Base-by-base conservation (phyloP, 2,797 vertebrate genomes). In the Gambusia yucatana region DNA sequence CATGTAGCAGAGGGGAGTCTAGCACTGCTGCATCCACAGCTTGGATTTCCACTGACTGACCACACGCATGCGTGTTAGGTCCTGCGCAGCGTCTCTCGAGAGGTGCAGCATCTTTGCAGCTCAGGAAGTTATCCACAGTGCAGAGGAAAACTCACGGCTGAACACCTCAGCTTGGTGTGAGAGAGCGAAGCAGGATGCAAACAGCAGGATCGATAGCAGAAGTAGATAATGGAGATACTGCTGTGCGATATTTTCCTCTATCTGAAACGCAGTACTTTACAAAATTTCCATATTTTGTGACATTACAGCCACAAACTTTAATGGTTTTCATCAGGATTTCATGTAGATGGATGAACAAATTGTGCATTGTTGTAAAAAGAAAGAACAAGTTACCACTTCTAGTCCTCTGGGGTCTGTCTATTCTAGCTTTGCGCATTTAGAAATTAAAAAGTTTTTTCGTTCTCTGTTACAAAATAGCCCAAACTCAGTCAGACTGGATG, bases 1-100 rank as follows among this genome's bases (percentile, higher is more conserved):
- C 81, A 36, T 5, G 11, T 69, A 84, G 55, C 75, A 90, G 78
- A 87, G 90, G 69, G 72, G 84, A 91, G 86, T 79, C 76, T 85
- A 75, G 44, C 77, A 10, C 78, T 33, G 69, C 78, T 65, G 85
- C 81, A 39, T 41, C 67, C 82, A 72, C 6, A 36, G 47, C 73
- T 77, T 50, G 76, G 67, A 78, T 81, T 46, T 63, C 36, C 3
- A 48, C 74, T 8, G 4, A 48, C 74, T 8, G 16, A 76, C 33
- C 11, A 9, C 76, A 69, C 9, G 71, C 87, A 75, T 69, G 44
- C 28, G 0, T 59, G 55, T 65, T 73, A 14, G 55, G 75, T 72
- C n/a, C 67, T 43, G 55, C 6, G 0, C 73, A 41, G 69, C 6
- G 44, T 73, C 52, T 82, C 71, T 44, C 8, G 52, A 82, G 82